Base-by-base conservation (phyloP, 2,797 vertebrate genomes). In the Microchirus variegatus region DNA sequence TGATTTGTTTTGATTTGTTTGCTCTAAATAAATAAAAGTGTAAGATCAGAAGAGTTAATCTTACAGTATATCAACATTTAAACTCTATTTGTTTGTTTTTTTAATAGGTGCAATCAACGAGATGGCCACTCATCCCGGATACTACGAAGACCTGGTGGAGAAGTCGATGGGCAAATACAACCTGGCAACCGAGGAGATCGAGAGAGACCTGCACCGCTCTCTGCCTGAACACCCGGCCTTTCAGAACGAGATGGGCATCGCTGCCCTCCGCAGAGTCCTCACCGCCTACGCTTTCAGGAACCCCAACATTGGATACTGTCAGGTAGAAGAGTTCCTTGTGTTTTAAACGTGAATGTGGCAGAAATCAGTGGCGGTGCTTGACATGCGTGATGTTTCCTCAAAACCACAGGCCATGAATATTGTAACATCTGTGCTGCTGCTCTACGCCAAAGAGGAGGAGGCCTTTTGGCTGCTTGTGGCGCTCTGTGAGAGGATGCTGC, bases 171-270 rank as follows among this genome's bases (percentile, higher is more conserved):
- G 98, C 4, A 97, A 96, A 73, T 98, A 97, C 57, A 99, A 97
- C 75, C 93, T 99, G 38, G 98, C 97, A 26, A 99, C 98, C 0
- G 98, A 99, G 83, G 98, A 99, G 91, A 99, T 99, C 0, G 98
- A 99, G 91, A 87, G 98, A 26, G 98, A 99, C 86, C 90, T 99
- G 42, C 98, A 99, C 81, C 97, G 98, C 75, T 99, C 98, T 0
- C 96, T 99, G 19, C 98, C 97, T 0, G 98, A 99, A 16, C 98
- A 99, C 64, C 98, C 98, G 0, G 98, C 97, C 2, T 99, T 99
- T 81, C 98, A 99, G 91, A 99, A 98, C 0, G 98, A 99, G 88
- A 98, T 99, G 91, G 98, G 98, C 54, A 99, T 99, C 35, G 97
- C 96, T 0, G 97, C 98, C 18, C 91, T 99, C 47, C 93, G 97